These are phyloP conservation scores for Geotrypetes seraphini DNA, from an alignment of 2,797 vertebrate species.

Conservation along the genomic window DNA sequence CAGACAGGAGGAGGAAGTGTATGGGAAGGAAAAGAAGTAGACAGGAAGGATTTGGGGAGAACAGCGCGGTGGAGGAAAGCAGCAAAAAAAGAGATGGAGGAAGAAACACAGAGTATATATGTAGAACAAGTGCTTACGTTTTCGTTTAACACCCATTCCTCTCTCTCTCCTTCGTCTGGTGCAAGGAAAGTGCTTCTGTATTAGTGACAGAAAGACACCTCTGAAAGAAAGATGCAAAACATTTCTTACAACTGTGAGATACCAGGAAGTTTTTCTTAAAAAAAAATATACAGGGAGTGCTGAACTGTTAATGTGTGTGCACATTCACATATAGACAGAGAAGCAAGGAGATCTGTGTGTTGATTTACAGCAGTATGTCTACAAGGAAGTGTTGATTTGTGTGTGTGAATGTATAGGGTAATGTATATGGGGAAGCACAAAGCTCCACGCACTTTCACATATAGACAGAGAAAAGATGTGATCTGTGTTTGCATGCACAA, in stretches of 20 bases:
- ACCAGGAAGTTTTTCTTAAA: no score
- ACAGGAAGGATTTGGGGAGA: background rate
- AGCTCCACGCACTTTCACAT: no score
- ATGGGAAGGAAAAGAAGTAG: background rate
- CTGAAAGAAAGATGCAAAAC: conserved; percentile 53
- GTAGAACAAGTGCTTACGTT: conserved; percentile 63
- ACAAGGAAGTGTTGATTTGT: no score
- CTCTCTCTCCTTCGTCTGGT: conserved; percentile 88
- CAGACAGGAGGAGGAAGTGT: conserved; percentile 9
- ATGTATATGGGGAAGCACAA: no score
- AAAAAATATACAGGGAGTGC: no score
- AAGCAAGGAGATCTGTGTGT: no score
- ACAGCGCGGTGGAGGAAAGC: background rate
- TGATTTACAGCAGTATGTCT: no score
- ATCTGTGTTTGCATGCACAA: no score
- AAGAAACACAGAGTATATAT: conserved; percentile 1
- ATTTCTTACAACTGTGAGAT: conserved; percentile 28
- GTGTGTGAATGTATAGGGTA: no score
- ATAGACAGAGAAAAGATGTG: no score
- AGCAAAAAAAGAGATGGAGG: background rate
- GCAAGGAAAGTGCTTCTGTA: conserved; percentile 90
- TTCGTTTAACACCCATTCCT: conserved; percentile 74
- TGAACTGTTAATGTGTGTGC: no score
- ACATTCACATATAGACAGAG: no score
- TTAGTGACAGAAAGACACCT: conserved; percentile 91